A percentile compares a stretch with the other conserved stretches of the same genome.
phyloP scores from a whole-genome alignment of 1,140 invertebrate genomes.

The Bombus haemorrhoidalis region DNA sequence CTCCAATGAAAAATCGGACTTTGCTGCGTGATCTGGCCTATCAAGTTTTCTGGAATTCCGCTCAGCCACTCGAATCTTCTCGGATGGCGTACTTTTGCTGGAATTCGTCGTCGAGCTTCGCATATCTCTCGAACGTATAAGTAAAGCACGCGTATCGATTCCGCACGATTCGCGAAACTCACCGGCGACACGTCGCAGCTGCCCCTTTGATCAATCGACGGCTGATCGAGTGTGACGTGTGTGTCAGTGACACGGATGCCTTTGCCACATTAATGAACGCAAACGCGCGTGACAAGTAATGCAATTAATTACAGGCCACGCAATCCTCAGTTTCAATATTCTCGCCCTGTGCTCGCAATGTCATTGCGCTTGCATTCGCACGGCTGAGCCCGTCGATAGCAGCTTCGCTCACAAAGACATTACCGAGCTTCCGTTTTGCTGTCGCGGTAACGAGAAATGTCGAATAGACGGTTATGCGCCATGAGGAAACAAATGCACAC shows the following conservation, averaged over 20 bases:
- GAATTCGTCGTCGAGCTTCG: background rate
- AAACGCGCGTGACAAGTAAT: constrained; percentile 53
- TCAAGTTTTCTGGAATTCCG: constrained; percentile 4
- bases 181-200: background rate
- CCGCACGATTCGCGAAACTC: constrained; percentile 2
- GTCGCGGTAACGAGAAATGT: background rate
- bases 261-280: constrained; percentile 48
- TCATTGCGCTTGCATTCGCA: background rate
- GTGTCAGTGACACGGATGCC: constrained; percentile 37
- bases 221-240: constrained; percentile 11
- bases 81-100: background rate
- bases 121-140: background rate
- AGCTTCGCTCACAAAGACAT: background rate
- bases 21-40: too few relatives aligned
- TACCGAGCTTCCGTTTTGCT: background rate
- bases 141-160: background rate
- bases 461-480: background rate
- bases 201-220: constrained; percentile 42
- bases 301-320: constrained; percentile 45
- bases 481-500: constrained; percentile 15
- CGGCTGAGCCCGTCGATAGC: background rate
- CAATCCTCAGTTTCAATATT: constrained; percentile 14
- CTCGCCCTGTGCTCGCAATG: background rate
- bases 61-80: background rate
- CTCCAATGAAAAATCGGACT: background rate